Percentiles rank a stretch among this genome's conserved stretches.
Conservation (phyloP, 2,888 invertebrate genomes). For the Celastrina argiolus region DNA sequence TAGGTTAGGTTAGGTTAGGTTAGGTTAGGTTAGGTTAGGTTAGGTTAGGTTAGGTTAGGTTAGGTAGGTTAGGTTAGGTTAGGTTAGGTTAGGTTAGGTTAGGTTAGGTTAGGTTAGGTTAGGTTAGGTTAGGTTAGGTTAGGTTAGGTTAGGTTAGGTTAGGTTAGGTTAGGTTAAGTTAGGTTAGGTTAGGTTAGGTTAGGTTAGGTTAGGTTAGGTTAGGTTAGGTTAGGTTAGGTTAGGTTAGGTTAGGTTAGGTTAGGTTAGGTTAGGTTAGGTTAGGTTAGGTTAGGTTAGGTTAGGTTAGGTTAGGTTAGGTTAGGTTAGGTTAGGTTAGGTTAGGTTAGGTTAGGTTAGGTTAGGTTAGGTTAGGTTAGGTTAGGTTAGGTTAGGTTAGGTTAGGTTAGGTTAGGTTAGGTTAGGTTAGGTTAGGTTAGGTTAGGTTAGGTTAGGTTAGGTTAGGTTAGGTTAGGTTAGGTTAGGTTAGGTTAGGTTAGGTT, state of each 20-base stretch:
- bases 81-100: too few relatives aligned
- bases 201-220: slow-evolving; percentile 31
- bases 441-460: slow-evolving; percentile 30
- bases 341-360: slow-evolving; percentile 25
- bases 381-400: slow-evolving; percentile 24
- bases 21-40: slow-evolving; percentile 23
- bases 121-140: slow-evolving; percentile 35
- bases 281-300: slow-evolving; percentile 23
- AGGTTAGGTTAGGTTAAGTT: slow-evolving; percentile 25
- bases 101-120: slow-evolving; percentile 24
- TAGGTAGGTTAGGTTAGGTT: too few relatives aligned
- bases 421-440: slow-evolving; percentile 20
- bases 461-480: slow-evolving; percentile 18
- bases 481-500: too few relatives aligned
- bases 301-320: slow-evolving; percentile 25
- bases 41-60: slow-evolving; percentile 35
- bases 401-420: slow-evolving; percentile 23
- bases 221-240: slow-evolving; percentile 39
- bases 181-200: slow-evolving; percentile 37
- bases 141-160: slow-evolving; percentile 39
- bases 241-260: slow-evolving; percentile 39
- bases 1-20: too few relatives aligned
- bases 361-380: slow-evolving; percentile 26
- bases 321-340: slow-evolving; percentile 26
- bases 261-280: slow-evolving; percentile 37